Conservation (phyloP, 2,888 invertebrate species). For the Sceliomorpha sp. region DNA sequence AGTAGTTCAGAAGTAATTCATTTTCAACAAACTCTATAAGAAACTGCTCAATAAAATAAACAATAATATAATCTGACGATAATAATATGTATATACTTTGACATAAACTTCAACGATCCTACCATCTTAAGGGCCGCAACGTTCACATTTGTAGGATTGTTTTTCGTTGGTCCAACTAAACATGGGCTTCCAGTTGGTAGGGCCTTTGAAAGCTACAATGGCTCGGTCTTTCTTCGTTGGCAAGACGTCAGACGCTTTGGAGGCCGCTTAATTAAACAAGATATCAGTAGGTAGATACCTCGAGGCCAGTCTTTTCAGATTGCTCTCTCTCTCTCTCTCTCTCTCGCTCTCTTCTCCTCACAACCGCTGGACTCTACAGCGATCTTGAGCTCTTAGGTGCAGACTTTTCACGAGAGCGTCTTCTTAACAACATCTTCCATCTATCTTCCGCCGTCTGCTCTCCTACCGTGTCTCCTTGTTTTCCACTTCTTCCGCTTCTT, state of each 20-base stretch:
- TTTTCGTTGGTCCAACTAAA: constrained; percentile 6
- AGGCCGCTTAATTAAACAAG: constrained; percentile 67
- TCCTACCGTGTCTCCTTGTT: constrained; percentile 22
- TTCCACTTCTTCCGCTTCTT: constrained; percentile 29
- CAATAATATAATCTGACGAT: too few relatives aligned
- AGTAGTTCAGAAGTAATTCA: not conserved
- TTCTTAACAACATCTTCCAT: constrained; percentile 55
- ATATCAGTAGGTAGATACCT: constrained; percentile 60
- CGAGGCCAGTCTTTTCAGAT: constrained; percentile 44
- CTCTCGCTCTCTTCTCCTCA: constrained; percentile 27
- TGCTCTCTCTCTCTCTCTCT: constrained; percentile 13
- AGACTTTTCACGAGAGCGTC: constrained; percentile 49
- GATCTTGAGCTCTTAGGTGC: constrained; percentile 46
- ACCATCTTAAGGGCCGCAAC: too few relatives aligned
- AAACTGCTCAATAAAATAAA: too few relatives aligned
- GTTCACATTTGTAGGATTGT: not conserved
- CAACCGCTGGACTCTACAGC: constrained; percentile 44
- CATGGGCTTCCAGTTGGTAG: constrained; percentile 9
- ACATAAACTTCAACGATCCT: too few relatives aligned
- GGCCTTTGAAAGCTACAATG: constrained; percentile 33
- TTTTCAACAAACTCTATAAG: too few relatives aligned
- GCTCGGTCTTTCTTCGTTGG: constrained; percentile 19
- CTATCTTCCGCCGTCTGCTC: constrained; percentile 31
- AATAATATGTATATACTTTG: not conserved
- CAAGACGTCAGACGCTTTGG: constrained; percentile 37